phyloP scores from a whole-genome alignment of 1,140 invertebrate species.

The Bombyx mandarina region DNA sequence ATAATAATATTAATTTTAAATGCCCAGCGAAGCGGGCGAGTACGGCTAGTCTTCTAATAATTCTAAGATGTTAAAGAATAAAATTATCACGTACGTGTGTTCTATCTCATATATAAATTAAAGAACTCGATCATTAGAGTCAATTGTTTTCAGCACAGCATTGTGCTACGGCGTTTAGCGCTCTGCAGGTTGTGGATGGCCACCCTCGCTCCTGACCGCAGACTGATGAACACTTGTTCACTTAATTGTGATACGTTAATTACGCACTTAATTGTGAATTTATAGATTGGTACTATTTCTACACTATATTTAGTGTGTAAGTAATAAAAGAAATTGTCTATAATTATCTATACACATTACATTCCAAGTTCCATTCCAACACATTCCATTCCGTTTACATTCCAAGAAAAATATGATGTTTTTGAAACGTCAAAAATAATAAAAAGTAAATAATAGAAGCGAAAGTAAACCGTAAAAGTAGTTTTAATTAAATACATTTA shows the following conservation, averaged over 20 bases:
- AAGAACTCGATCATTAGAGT: constrained; percentile 32
- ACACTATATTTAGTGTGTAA: too few relatives aligned
- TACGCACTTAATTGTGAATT: constrained; percentile 12
- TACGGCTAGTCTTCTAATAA: too few relatives aligned
- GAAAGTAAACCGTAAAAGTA: too few relatives aligned
- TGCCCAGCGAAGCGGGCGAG: too few relatives aligned
- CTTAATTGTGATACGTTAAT: constrained; percentile 45
- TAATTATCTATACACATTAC: not conserved
- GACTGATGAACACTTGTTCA: constrained; percentile 55
- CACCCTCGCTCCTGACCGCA: constrained; percentile 29
- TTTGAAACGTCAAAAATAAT: not conserved
- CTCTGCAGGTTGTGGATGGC: constrained; percentile 21
- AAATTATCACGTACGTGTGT: too few relatives aligned
- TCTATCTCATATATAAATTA: too few relatives aligned
- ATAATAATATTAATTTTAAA: too few relatives aligned
- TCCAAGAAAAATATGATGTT: not conserved
- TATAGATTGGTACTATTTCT: not conserved
- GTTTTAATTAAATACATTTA: not conserved
- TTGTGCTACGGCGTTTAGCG: constrained; percentile 18
- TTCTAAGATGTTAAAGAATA: too few relatives aligned
- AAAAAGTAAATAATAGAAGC: not conserved
- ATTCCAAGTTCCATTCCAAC: too few relatives aligned
- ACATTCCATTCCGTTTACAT: too few relatives aligned
- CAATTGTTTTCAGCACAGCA: constrained; percentile 13
- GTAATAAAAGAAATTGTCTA: too few relatives aligned